These are phyloP conservation scores for Echinarachnius parma DNA, from an alignment of 53 echinoderm and acorn worm genomes.

Conservation along the genomic window DNA sequence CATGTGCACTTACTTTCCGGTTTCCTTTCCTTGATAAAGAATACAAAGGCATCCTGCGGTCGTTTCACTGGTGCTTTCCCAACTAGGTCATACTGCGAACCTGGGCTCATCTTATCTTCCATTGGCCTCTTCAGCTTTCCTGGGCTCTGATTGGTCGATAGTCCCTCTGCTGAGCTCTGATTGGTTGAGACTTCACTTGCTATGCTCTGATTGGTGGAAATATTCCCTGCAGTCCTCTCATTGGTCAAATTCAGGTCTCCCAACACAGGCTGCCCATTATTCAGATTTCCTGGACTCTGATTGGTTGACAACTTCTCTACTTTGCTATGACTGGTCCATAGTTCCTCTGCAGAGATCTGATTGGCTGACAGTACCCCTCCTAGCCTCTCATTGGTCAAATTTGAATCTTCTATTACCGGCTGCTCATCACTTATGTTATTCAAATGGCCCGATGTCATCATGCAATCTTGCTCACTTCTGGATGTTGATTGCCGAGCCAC, in stretches of 20 bases:
- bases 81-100: slow-evolving; percentile 66
- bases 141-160: slow-evolving; percentile 34
- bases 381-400: no score
- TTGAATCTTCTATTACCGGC: no score
- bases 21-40: slow-evolving; percentile 67
- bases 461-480: no score
- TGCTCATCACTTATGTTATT: no score
- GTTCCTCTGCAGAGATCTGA: no score
- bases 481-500: no score
- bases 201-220: no score
- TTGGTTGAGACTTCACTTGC: slow-evolving; percentile 6
- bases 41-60: slow-evolving; percentile 63
- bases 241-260: background rate
- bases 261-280: background rate
- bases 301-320: background rate
- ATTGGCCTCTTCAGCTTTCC: slow-evolving; percentile 45
- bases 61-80: slow-evolving; percentile 56
- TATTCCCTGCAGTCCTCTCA: background rate
- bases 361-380: no score
- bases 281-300: background rate
- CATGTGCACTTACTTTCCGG: slow-evolving; percentile 63
- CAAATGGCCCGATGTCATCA: no score
- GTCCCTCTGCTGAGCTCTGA: slow-evolving; percentile 1
- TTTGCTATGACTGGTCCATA: background rate
- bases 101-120: slow-evolving; percentile 54